Evolutionary conservation across 2,113 vertebrate species (phyloP).

Genomic region (Stegastes partitus): DNA sequence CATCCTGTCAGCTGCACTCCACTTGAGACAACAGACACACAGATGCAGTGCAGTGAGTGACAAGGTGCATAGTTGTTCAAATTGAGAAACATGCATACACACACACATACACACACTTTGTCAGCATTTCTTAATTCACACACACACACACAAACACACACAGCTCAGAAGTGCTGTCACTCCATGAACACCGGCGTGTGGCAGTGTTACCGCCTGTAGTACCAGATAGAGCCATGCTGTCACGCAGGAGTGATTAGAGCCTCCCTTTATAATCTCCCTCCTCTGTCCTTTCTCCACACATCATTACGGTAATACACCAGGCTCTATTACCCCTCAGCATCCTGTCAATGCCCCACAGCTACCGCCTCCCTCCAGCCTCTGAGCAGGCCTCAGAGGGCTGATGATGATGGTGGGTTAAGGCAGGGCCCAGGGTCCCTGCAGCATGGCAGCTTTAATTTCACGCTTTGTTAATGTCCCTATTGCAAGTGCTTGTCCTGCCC

Average conservation of each 20-base stretch:
- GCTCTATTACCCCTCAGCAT: conserved; percentile 81
- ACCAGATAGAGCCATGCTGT: conserved; percentile 68
- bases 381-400: conserved; percentile 60
- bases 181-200: conserved; percentile 45
- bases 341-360: conserved; percentile 52
- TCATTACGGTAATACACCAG: conserved; percentile 82
- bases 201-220: conserved; percentile 30
- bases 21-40: conserved; percentile 54
- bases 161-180: conserved; percentile 26
- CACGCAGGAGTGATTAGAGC: conserved; percentile 76
- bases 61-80: conserved; percentile 30
- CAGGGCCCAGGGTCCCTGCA: conserved; percentile 69
- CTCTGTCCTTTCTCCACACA: conserved; percentile 81
- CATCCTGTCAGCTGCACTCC: conserved; percentile 55
- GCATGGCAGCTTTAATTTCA: conserved; percentile 85
- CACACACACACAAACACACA: conserved; percentile 9
- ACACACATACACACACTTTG: neutral
- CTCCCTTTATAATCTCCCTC: conserved; percentile 69
- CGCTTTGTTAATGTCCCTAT: conserved; percentile 84
- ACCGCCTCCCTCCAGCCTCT: conserved; percentile 48
- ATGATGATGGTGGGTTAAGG: conserved; percentile 65
- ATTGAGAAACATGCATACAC: conserved; percentile 16
- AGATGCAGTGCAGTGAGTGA: conserved; percentile 39
- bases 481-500: conserved; percentile 56
- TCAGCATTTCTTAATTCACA: conserved; percentile 52